phyloP scores from a whole-genome alignment of 2,888 invertebrate genomes.

The Apamea crenata region DNA sequence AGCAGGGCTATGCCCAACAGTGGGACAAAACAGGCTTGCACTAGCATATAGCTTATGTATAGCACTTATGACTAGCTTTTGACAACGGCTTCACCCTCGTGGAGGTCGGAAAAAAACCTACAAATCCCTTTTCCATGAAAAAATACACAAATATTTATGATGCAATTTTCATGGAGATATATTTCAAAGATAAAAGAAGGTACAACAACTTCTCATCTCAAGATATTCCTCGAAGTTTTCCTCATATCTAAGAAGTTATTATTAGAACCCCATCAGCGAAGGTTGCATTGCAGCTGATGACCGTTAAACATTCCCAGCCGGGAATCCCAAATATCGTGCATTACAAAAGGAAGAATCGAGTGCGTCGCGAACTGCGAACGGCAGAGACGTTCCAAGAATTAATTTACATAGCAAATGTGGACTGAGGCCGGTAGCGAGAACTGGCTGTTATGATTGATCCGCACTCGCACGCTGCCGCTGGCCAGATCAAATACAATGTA shows the following conservation, averaged over 20 bases:
- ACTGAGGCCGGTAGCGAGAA: constrained; percentile 60
- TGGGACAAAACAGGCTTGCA: background rate
- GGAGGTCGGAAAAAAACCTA: background rate
- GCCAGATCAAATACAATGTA: constrained; percentile 37
- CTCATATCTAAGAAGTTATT: constrained; percentile 31
- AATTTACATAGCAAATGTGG: constrained; percentile 83
- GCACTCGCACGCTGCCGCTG: constrained; percentile 16
- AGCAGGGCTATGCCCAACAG: background rate
- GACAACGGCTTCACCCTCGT: background rate
- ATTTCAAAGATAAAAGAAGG: background rate
- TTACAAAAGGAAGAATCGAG: constrained; percentile 78
- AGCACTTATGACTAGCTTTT: background rate
- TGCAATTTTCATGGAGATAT: background rate
- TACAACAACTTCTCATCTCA: background rate
- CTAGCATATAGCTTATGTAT: no score
- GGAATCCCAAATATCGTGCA: constrained; percentile 80
- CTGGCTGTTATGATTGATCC: constrained; percentile 64
- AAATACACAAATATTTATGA: background rate
- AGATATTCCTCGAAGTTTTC: constrained; percentile 15
- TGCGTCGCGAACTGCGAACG: constrained; percentile 64
- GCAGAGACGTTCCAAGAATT: constrained; percentile 83
- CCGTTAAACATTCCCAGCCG: constrained; percentile 67
- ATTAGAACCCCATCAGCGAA: constrained; percentile 37
- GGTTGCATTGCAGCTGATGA: constrained; percentile 37
- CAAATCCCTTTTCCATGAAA: background rate